A percentile compares a stretch with the other conserved stretches of the same genome.
Conservation (phyloP, 2,113 vertebrate genomes). For the Neomonachus schauinslandi region DNA sequence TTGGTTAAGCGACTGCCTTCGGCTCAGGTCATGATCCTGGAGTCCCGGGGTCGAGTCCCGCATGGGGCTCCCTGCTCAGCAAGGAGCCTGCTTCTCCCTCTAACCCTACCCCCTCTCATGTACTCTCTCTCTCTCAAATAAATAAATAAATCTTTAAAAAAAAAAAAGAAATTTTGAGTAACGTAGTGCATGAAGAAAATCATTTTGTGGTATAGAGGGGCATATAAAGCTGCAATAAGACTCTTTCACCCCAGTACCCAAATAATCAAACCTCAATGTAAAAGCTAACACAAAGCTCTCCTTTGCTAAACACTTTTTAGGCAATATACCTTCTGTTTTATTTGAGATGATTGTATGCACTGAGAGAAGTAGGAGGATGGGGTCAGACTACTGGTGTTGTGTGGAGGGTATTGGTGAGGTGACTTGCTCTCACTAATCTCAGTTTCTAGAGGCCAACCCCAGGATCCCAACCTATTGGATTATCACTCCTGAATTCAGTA, state of each 20-base stretch:
- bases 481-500: neutral
- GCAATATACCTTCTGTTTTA: neutral
- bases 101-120: no score
- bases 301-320: neutral
- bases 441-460: neutral
- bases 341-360: neutral
- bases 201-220: neutral
- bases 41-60: no score
- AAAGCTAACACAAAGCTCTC: neutral
- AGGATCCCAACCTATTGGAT: neutral
- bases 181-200: neutral
- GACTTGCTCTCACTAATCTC: neutral
- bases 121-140: no score
- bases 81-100: no score
- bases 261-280: neutral
- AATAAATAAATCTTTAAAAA: no score
- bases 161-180: conserved; percentile 23
- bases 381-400: no score
- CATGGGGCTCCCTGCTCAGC: no score
- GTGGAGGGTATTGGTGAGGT: neutral
- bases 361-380: neutral
- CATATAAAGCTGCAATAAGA: neutral
- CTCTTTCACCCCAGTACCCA: neutral
- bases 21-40: no score
- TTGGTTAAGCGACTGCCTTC: no score